Percentiles rank a stretch among this genome's conserved stretches.
phyloP scores from a whole-genome alignment of 1,140 invertebrate species.

The Caenorhabditis remanei region DNA sequence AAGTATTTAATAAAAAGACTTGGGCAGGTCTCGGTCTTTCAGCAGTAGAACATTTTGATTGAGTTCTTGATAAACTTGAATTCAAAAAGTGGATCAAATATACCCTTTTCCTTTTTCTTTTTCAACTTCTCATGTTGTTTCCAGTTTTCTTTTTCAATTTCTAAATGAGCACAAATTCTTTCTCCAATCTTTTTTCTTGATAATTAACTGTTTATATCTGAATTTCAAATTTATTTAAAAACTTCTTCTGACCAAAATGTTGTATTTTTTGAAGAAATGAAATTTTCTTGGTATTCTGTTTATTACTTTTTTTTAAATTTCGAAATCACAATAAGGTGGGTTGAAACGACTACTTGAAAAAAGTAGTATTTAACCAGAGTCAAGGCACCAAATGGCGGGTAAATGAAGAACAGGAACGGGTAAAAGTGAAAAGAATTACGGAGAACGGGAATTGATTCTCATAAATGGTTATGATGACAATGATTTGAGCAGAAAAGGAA shows the following conservation, averaged over 20 bases:
- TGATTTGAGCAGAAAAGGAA: too few relatives aligned
- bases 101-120: not conserved
- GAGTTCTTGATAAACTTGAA: constrained; percentile 60
- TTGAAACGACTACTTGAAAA: not conserved
- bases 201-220: not conserved
- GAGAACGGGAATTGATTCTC: too few relatives aligned
- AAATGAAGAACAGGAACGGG: too few relatives aligned
- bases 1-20: constrained; percentile 56
- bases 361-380: constrained; percentile 18
- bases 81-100: not conserved
- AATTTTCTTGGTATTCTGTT: not conserved
- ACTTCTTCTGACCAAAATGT: not conserved
- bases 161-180: not conserved
- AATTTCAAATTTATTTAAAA: not conserved
- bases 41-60: constrained; percentile 59
- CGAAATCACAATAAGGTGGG: not conserved
- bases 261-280: not conserved
- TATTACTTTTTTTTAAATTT: not conserved
- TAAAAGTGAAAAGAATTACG: too few relatives aligned
- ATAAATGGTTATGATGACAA: too few relatives aligned
- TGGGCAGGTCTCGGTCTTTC: constrained; percentile 58
- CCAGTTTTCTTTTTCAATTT: not conserved
- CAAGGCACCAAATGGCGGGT: not conserved
- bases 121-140: not conserved
- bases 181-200: not conserved